Percentiles rank a stretch among this genome's conserved stretches.
Conservation (phyloP, 2,888 invertebrate genomes). For the Cecidostiba fungosa region DNA sequence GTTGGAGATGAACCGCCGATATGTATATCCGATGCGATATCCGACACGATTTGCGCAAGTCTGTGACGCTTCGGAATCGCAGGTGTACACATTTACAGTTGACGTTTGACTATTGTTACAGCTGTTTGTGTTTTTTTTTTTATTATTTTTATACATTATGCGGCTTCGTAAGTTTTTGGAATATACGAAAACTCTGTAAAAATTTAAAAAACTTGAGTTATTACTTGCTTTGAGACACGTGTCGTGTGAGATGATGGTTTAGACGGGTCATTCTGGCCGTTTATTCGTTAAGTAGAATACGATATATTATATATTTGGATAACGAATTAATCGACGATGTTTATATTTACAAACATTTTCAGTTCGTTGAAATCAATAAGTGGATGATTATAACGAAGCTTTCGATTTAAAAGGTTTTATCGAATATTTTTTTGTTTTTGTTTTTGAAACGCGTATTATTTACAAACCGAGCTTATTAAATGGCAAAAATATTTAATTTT, state of each 20-base stretch:
- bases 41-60: constrained; percentile 16
- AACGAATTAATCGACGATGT: neutral
- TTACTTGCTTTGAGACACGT: neutral
- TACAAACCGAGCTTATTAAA: constrained; percentile 5
- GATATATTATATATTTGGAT: neutral
- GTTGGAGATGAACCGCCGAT: neutral
- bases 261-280: constrained; percentile 4
- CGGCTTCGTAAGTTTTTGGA: constrained; percentile 24
- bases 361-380: neutral
- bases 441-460: neutral
- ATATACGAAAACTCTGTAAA: constrained; percentile 30
- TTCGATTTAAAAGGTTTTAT: neutral
- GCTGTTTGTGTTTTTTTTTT: neutral
- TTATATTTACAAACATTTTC: constrained; percentile 40
- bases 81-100: constrained; percentile 32
- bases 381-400: neutral
- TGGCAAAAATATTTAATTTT: neutral
- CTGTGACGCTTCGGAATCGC: neutral
- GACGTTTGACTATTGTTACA: neutral
- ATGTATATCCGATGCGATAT: neutral
- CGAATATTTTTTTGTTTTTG: neutral
- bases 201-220: constrained; percentile 19
- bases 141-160: constrained; percentile 1
- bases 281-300: neutral
- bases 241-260: neutral